These are phyloP conservation scores for human DNA, from an alignment of 2,113 vertebrate species.

Conservation along the genomic window GRCh38 chr3:122606501-122607000, in stretches of 20 bases:
- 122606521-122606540: background rate
- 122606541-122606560: background rate
- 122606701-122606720: background rate
- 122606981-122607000: background rate
- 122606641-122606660: background rate
- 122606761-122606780: background rate
- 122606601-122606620: background rate
- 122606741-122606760: background rate
- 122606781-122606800: background rate
- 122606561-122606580: background rate
- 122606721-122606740: background rate
- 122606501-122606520: background rate
- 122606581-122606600: background rate
- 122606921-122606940: background rate
- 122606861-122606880: background rate
- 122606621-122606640: background rate
- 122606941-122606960: background rate
- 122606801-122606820: background rate
- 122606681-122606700: background rate
- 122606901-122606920: background rate
- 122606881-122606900: background rate
- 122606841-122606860: background rate
- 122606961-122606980: background rate
- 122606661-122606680: background rate
- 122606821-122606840: background rate